Base-by-base conservation (phyloP, 2,888 invertebrate species). In the Melinopterus prodromus region DNA sequence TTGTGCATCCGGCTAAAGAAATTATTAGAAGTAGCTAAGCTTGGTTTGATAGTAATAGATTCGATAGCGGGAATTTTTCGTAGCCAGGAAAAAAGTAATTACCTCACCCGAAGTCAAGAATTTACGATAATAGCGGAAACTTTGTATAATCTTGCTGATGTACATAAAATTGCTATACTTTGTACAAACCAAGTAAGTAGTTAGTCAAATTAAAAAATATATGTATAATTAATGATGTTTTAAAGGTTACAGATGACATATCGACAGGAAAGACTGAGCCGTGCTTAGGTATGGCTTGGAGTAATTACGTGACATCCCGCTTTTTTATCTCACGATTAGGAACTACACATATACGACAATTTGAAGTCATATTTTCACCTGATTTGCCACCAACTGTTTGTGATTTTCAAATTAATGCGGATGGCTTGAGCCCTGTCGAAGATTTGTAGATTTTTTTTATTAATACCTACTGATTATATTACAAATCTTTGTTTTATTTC, bases 21-120 rank as follows among this genome's bases (percentile, higher is more conserved):
- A 38, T 87, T 95, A 70, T 85, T 94, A 83, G 85, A 88, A 15
- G 87, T 86, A 35, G 87, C 89, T 12, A 89, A 89, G 79, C 91
- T 94, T 82, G 92, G 93, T 6, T 88, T 95, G 72, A 89, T 96
- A 79, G 87, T 96, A 9, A 90, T 96, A 16, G 95, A 96, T 87
- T 95, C 95, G 0, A 93, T 96, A 81, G 94, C 95, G 9, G 95
- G 94, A 0, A 89, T 93, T 53, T 95, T 94, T 88, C 90, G 94
- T 53, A 90, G 91, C 74, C 89, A 90, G n/a, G 89, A 91, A 78
- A 87, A 90, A 77, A 86, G 87, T 70, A 88, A 90, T 83, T 90
- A 89, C 80, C 85, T 86, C 1, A 84, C 86, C 35, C 90, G 94
- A 84, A 92, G 93, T 1, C 90, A 90, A 71, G 91, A 92, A 81